Evolutionary conservation across 2,888 invertebrate species (phyloP).

Genomic region (Drosophila percnosoma): DNA sequence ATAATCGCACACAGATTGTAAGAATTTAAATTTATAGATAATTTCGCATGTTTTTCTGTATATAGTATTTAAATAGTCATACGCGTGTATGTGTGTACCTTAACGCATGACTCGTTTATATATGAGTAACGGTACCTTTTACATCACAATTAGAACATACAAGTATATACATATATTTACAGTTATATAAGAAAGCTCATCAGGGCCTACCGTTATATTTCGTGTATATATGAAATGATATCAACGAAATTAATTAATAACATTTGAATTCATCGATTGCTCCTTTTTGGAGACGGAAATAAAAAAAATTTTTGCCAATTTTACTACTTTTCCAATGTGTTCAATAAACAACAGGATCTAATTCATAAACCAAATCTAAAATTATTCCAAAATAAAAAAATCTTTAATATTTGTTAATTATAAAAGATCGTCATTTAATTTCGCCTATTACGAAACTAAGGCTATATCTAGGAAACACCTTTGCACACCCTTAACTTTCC

Average conservation of each 20-base stretch:
- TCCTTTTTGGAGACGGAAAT: neutral
- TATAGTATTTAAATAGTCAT: slow-evolving; percentile 29
- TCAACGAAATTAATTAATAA: neutral
- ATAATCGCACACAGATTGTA: slow-evolving; percentile 80
- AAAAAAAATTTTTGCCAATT: neutral
- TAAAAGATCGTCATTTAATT: neutral
- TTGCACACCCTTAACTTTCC: neutral
- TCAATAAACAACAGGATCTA: neutral
- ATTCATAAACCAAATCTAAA: neutral
- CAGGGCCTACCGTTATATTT: neutral
- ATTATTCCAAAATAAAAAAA: neutral
- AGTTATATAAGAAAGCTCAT: neutral
- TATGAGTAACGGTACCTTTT: slow-evolving; percentile 32
- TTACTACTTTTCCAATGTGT: neutral
- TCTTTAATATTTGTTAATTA: neutral
- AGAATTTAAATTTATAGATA: slow-evolving; percentile 81
- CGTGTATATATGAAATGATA: neutral
- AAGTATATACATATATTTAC: neutral
- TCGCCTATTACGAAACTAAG: neutral
- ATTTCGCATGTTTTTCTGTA: slow-evolving; percentile 72
- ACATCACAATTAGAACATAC: slow-evolving; percentile 21
- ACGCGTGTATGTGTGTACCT: slow-evolving; percentile 32
- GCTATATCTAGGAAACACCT: neutral
- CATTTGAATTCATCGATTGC: neutral
- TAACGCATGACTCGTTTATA: slow-evolving; percentile 77